Conservation (phyloP, 2,797 vertebrate species). For the Psittacula echo region DNA sequence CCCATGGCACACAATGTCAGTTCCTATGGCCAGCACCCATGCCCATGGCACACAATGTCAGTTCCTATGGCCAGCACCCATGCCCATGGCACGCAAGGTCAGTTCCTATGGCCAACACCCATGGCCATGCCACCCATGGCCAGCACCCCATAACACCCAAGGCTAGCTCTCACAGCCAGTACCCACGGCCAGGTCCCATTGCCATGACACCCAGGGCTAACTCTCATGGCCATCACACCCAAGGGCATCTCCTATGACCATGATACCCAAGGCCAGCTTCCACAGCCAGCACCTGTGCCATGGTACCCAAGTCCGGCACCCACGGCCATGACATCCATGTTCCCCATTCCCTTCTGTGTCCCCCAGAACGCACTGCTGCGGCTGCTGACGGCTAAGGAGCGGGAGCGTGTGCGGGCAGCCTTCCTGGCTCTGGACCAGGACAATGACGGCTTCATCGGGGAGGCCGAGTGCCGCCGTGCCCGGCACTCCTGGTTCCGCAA, state of each 20-base stretch:
- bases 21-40: neutral
- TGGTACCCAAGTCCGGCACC: neutral
- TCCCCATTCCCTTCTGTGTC: neutral
- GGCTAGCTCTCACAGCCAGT: neutral
- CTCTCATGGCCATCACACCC: neutral
- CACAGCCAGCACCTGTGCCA: too few relatives aligned
- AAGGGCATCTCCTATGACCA: too few relatives aligned
- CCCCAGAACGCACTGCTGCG: constrained; percentile 89
- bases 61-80: too few relatives aligned
- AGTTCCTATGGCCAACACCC: neutral
- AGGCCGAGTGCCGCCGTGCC: constrained; percentile 83
- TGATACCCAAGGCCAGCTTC: neutral
- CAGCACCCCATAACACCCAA: neutral
- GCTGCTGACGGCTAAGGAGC: constrained; percentile 89
- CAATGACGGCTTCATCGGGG: constrained; percentile 79
- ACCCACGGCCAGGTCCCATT: too few relatives aligned
- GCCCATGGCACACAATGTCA: neutral
- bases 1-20: too few relatives aligned
- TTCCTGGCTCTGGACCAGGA: constrained; percentile 86
- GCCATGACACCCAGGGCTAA: neutral
- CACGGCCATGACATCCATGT: neutral
- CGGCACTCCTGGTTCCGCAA: constrained; percentile 92
- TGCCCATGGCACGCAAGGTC: rapidly evolving
- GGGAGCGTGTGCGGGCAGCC: constrained; percentile 81
- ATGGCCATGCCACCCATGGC: rapidly evolving